Conservation (phyloP, 2,113 vertebrate genomes). For the Triplophysa tibetana region DNA sequence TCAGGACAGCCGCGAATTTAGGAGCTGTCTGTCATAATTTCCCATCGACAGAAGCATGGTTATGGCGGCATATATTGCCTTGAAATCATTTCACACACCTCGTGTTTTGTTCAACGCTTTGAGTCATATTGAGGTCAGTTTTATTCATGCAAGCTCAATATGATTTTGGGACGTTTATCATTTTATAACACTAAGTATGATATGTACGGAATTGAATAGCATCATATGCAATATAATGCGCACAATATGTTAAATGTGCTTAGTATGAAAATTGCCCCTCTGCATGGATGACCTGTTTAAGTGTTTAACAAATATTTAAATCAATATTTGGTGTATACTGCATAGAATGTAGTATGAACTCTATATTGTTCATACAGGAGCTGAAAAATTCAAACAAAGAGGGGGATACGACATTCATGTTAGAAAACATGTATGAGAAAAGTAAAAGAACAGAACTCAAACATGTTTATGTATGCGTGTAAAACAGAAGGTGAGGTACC, state of each 20-base stretch:
- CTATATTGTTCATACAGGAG: no score
- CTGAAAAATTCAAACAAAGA: not conserved
- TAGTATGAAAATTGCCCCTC: not conserved
- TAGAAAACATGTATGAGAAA: conserved; percentile 50
- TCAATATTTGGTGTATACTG: no score
- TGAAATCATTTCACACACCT: not conserved
- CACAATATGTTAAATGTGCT: not conserved
- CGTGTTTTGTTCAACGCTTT: not conserved
- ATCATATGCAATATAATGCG: not conserved
- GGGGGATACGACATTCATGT: not conserved
- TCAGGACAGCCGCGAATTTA: conserved; percentile 2
- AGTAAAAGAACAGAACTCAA: not conserved
- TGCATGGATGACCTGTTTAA: not conserved
- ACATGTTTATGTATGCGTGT: conserved; percentile 14
- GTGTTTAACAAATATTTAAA: no score
- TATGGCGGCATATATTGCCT: conserved; percentile 3
- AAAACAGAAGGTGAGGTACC: conserved; percentile 43
- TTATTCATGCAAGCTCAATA: not conserved
- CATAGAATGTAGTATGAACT: no score
- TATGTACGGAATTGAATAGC: not conserved
- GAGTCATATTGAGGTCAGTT: not conserved
- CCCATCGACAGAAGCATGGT: not conserved
- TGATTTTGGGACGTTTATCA: not conserved
- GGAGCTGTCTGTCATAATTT: conserved; percentile 37
- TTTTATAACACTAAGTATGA: not conserved